Base-by-base conservation (phyloP, 1,140 invertebrate genomes). In the Bombus impatiens region DNA sequence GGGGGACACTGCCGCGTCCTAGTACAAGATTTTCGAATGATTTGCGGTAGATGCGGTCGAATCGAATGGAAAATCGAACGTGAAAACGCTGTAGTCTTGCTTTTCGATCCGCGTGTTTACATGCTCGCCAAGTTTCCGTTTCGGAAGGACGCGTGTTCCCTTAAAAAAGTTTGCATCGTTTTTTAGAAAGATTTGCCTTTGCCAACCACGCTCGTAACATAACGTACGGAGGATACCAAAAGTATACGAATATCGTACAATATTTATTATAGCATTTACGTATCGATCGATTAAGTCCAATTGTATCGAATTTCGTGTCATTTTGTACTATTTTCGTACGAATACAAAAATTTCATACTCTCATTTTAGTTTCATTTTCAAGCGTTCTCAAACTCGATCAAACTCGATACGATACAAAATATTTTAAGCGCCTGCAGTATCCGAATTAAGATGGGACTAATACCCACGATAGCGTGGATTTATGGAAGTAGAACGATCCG, bases 1-100 rank as follows among this genome's bases (percentile, higher is more conserved):
- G 88, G 57, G 77, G 82, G 84, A 86, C 75, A 87, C 57, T 78
- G 76, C 71, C 77, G 85, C 80, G 65, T 82, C 75, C 86, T 65
- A 67, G 75, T 70, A 70, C 32, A 89, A 90, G 89, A 90, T 90
- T 90, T 90, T 74, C 57, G 62, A 68, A 88, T 90, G 88, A 85
- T 90, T 90, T 88, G 84, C 88, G 86, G 70, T 79, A 71, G 65
- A 59, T 76, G 76, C 13, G 22, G 35, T 13, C 42, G 83, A 65
- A 85, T 80, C 83, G 53, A 80, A 85, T 40, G 40, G 57, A 80
- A 80, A 65, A 25, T 40, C 53, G 53, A 37, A 80, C 47, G 67
- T 37, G 32, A 47, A 62, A 72, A 84, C n/a, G 15, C 3, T 1
- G 53, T 13, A 12, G 67, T 40, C 59, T 70, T 22, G 10, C 22